A percentile compares a stretch with the other conserved stretches of the same genome.
Evolutionary conservation across 2,888 invertebrate species (phyloP).

Genomic region (Temnothorax ravouxi): DNA sequence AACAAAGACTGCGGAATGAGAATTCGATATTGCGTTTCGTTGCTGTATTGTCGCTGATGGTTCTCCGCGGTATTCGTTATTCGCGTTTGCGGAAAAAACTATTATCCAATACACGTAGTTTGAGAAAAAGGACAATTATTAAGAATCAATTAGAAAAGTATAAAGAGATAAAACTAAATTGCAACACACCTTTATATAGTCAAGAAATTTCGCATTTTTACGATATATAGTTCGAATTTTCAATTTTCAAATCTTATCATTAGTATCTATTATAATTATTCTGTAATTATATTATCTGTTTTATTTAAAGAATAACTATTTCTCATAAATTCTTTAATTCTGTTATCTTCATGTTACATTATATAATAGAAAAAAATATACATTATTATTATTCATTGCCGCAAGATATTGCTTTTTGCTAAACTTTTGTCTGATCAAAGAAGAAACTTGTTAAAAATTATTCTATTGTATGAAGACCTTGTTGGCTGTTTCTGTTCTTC

Average conservation of each 20-base stretch:
- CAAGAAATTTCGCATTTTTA: not conserved
- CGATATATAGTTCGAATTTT: not conserved
- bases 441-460: not conserved
- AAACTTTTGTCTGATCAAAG: not conserved
- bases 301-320: not conserved
- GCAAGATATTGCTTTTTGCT: not conserved
- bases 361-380: not conserved
- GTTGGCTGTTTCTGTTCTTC: not conserved
- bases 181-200: not conserved
- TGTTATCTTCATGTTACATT: not conserved
- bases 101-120: conserved; percentile 10
- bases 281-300: not conserved
- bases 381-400: not conserved
- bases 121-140: not conserved
- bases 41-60: conserved; percentile 27
- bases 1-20: conserved; percentile 30
- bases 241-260: not conserved
- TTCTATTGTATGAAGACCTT: not conserved
- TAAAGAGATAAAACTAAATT: not conserved
- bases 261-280: not conserved
- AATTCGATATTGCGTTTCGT: conserved; percentile 39
- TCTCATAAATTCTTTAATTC: not conserved
- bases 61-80: conserved; percentile 24
- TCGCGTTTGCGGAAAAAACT: conserved; percentile 19
- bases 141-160: not conserved